Base-by-base conservation (phyloP, 2,113 vertebrate genomes). In the Ptilorrhoa leucosticta region DNA sequence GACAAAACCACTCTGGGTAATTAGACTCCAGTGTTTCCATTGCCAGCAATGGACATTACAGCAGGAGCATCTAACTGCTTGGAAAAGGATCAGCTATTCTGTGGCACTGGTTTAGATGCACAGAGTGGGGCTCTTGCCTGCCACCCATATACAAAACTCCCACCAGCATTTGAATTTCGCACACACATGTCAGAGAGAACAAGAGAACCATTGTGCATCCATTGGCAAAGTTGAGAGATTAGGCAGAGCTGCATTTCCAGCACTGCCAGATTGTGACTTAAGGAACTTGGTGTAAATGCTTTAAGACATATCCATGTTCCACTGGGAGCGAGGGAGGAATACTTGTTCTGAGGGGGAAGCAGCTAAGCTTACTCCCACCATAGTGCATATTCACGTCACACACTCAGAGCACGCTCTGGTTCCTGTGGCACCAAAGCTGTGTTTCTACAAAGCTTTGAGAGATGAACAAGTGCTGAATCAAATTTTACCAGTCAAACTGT, bases 31-130 rank as follows among this genome's bases (percentile, higher is more conserved):
- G 56, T 1, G 0, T 75, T 88, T 93, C 94, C 96, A 96, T 87
- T 96, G 93, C 96, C 92, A 83, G 97, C 96, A 96, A 92, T 78
- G 95, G 95, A 89, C 27, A 27, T 75, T 20, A 39, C 61, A 83
- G 45, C 51, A 69, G 61, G 69, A 93, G 35, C n/a, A 53, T 48
- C 47, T 93, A 58, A 72, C 40, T 65, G 66, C 60, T 64, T 63
- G 56, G 64, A 79, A 72, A 91, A 87, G n/a, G 33, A 82, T 91
- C 50, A 70, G 12, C 80, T 91, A 42, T 86, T 93, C 50, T 94
- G 68, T 96, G 97, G 97, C 96, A 97, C 95, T 95, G 28, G 4
- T 42, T 87, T 65, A 47, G 69, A 90, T 95, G 90, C 93, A 95
- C 70, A 91, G n/a, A 92, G n/a, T 42, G 53, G 66, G 54, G 54